Evolutionary conservation across 2,888 invertebrate genomes (phyloP), one percentile per base, ranked within the genome.

Genomic region (Poecilobothrus nobilitatus): DNA sequence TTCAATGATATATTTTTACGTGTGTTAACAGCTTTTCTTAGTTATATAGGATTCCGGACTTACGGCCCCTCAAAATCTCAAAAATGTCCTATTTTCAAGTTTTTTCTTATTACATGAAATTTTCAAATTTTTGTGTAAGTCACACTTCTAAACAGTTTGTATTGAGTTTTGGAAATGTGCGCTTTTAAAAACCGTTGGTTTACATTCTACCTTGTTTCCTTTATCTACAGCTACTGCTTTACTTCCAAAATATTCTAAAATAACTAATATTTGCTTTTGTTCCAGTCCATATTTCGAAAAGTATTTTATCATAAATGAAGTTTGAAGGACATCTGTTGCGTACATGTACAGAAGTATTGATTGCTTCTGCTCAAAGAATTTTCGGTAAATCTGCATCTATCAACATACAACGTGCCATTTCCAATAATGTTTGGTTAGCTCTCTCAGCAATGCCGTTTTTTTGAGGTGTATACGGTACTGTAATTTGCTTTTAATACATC

Each of bases 321-420:
- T 62, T 70, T 20, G 67, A 66, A 27, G 68, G 68, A 37, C 61
- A 68, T 41, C 68, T 61, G 61, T 70, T 70, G 8, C 67, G 20
- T 20, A 68, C 65, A 44, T 67, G 63, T 21, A 33, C 62, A n/a
- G 75, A 75, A 15, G 74, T 74, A 41, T 68, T 70, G 1, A 73
- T 71, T n/a, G 76, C 76, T 69, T 76, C 76, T 61, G 72, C 75
- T 74, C 76, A 76, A n/a, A 74, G 72, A 3, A 66, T 63, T 61
- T 72, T 68, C 6, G 70, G 70, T 15, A 76, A 37, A 22, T 70
- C 68, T 33, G 73, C 71, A 34, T 74, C 73, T 8, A 73, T 63
- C 20, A 75, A 62, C 73, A 76, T 74, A 15, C 71, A 72, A 34
- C 76, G 70, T 9, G 73, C 72, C 66, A 71, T 73, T 34, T 74